Base-by-base conservation (phyloP, 2,888 invertebrate genomes). In the Machimus rusticus region DNA sequence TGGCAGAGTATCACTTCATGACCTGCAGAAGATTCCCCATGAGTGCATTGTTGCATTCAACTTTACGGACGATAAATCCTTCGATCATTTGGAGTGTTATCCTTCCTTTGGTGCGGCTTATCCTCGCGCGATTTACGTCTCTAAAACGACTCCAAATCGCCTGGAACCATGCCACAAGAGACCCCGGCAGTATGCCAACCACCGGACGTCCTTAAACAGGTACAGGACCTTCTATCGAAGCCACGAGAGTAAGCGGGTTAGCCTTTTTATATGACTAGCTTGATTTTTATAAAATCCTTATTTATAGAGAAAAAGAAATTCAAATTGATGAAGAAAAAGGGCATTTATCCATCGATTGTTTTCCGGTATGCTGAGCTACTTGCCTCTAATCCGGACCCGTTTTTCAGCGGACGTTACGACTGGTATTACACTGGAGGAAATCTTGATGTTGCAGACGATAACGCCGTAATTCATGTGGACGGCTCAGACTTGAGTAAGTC, bases 381-480 rank as follows among this genome's bases (percentile, higher is more conserved):
- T 6, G 89, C 90, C 82, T n/a, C 78, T 19, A 86, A 91, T 87
- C 90, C 91, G 0, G 91, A 91, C 88, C 86, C 90, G 0, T 91
- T 89, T 76, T 92, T 92, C 81, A 89, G 90, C 14, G 90, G 90
- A 5, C 90, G 90, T 74, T 92, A 91, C 76, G 92, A 92, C 87
- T 92, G 91, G 88, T 92, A 92, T 74, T 92, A 91, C 87, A 91
- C 92, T 0, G 91, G 92, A 2, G 92, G 92, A 9, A 92, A 91
- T 89, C 88, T 92, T 1, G 74, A 89, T 1, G 55, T 51, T 79
- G 0, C 87, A 89, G 3, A 82, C 39, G 1, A 76, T 82, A 5
- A 82, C 88, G n/a, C 76, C 91, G 0, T 37, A 91, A 78, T 74
- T 46, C 92, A 92, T 88, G 90, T 90, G 9, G 66, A 14, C 37